Evolutionary conservation across 1,140 invertebrate genomes (phyloP).

Genomic region (Magallana gigas): DNA sequence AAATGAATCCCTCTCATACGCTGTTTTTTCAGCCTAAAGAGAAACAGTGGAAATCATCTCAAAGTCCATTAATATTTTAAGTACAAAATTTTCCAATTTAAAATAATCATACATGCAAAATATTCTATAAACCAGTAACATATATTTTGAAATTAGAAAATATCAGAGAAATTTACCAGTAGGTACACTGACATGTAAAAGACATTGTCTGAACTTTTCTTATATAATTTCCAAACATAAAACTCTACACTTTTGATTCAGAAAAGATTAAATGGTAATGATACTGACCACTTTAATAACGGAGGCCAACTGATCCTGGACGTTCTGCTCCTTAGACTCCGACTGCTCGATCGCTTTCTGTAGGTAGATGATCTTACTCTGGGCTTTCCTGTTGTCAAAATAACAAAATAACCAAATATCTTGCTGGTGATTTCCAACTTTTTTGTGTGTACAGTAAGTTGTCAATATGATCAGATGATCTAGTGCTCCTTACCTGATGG

Average conservation of each 20-base stretch:
- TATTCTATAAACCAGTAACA: no score
- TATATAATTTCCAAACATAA: no score
- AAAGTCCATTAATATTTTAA: no score
- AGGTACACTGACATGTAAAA: no score
- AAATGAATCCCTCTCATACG: constrained; percentile 74
- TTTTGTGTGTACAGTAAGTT: not conserved
- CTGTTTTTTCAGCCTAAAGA: constrained; percentile 74
- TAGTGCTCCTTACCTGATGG: constrained; percentile 61
- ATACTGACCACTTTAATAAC: constrained; percentile 75
- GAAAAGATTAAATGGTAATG: not conserved
- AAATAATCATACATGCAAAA: no score
- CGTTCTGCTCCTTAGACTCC: constrained; percentile 72
- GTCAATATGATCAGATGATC: not conserved
- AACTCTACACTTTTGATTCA: no score
- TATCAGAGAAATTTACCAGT: no score
- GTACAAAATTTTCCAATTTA: no score
- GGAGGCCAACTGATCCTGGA: constrained; percentile 71
- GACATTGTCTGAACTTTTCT: no score
- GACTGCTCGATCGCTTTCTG: constrained; percentile 74
- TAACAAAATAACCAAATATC: no score
- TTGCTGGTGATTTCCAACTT: not conserved
- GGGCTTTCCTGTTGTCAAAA: constrained; percentile 63
- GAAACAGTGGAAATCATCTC: not conserved
- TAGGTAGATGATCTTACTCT: constrained; percentile 71
- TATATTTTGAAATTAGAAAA: no score